A percentile compares a stretch with the other conserved stretches of the same genome.
Evolutionary conservation across 2,888 invertebrate genomes (phyloP).

Genomic region (Glaucopsyche alexis): DNA sequence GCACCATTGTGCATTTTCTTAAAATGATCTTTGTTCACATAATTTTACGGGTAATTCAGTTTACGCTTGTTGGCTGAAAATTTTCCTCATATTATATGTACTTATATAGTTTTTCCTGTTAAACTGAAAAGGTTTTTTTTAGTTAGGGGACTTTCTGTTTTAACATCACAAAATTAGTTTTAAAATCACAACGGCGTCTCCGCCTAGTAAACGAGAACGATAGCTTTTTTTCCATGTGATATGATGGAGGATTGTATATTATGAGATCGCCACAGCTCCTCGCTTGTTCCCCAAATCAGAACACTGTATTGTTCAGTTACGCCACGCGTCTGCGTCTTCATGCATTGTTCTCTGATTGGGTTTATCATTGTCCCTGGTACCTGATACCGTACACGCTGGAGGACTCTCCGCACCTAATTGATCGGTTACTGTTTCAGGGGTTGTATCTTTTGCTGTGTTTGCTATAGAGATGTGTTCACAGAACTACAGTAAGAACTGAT

Average conservation of each 20-base stretch:
- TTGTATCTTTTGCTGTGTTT: neutral
- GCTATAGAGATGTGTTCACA: neutral
- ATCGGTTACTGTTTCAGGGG: conserved; percentile 26
- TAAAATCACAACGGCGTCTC: too few relatives aligned
- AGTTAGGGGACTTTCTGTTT: too few relatives aligned
- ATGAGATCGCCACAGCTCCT: conserved; percentile 35
- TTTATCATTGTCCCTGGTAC: conserved; percentile 52
- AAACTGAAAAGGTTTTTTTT: too few relatives aligned
- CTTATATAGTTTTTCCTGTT: too few relatives aligned
- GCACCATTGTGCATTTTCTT: too few relatives aligned
- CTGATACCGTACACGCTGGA: neutral
- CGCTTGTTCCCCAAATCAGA: conserved; percentile 46
- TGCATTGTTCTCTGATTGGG: conserved; percentile 70
- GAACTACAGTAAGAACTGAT: neutral
- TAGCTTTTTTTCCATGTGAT: too few relatives aligned
- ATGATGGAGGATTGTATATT: conserved; percentile 1
- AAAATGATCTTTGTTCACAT: too few relatives aligned
- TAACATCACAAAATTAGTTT: too few relatives aligned
- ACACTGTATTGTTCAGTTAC: conserved; percentile 61
- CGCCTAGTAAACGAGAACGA: too few relatives aligned
- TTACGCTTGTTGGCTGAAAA: too few relatives aligned
- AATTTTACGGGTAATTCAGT: too few relatives aligned
- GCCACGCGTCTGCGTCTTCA: conserved; percentile 63
- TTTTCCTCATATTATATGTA: too few relatives aligned
- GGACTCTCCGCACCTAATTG: conserved; percentile 19